These are phyloP conservation scores for Aleadryas rufinucha DNA, from an alignment of 2,113 vertebrate species.

Conservation along the genomic window DNA sequence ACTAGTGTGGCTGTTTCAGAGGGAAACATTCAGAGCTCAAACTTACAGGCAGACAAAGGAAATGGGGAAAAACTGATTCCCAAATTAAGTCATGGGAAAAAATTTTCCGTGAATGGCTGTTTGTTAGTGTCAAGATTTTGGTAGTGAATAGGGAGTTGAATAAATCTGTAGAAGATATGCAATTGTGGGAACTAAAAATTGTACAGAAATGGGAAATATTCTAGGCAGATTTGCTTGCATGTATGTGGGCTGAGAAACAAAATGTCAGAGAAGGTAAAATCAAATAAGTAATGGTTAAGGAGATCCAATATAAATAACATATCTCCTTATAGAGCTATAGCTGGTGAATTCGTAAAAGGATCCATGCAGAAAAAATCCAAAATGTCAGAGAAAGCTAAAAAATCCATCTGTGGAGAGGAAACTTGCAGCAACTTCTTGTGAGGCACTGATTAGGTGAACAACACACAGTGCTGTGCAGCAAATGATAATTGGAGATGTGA, in stretches of 20 bases:
- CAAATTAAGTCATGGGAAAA: conserved; percentile 60
- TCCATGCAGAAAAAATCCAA: background rate
- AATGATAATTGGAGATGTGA: background rate
- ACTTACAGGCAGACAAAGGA: background rate
- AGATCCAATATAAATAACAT: background rate
- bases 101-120: background rate
- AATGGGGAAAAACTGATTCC: conserved; percentile 30
- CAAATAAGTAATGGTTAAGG: background rate
- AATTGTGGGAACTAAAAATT: conserved; percentile 19
- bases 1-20: background rate
- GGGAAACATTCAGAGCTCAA: background rate
- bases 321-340: background rate
- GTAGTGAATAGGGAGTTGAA: conserved; percentile 11
- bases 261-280: conserved; percentile 6
- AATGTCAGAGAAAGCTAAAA: background rate
- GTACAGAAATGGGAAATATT: background rate
- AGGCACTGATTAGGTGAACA: background rate
- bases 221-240: background rate
- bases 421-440: background rate
- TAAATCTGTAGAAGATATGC: background rate
- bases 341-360: background rate
- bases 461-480: background rate
- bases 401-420: background rate
- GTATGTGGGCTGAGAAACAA: background rate
- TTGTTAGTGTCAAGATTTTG: conserved; percentile 18